phyloP scores from a whole-genome alignment of 2,797 vertebrate genomes.

The Cyclopterus lumpus region DNA sequence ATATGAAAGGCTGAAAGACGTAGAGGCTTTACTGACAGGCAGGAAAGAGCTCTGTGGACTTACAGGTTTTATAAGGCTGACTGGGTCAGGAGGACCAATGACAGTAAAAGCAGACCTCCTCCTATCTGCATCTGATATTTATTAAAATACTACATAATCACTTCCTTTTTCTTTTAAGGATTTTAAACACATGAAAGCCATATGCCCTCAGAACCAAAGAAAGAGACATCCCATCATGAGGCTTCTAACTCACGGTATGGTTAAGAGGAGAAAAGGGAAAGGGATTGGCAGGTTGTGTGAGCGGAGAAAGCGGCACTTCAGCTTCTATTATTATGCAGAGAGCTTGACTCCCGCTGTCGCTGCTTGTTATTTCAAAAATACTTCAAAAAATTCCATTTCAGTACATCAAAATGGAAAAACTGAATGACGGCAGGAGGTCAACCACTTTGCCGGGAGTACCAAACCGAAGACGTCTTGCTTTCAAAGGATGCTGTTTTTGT shows the following conservation, averaged over 20 bases:
- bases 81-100: slow-evolving; percentile 17
- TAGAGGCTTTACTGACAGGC: background rate
- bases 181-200: slow-evolving; percentile 33
- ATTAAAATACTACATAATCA: background rate
- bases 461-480: slow-evolving; percentile 39
- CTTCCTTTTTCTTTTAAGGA: slow-evolving; percentile 1
- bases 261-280: slow-evolving; percentile 12
- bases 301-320: slow-evolving; percentile 11
- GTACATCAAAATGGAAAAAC: slow-evolving; percentile 55
- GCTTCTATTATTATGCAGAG: slow-evolving; percentile 55
- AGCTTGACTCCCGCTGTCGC: slow-evolving; percentile 55
- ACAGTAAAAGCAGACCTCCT: background rate
- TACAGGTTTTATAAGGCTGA: background rate
- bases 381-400: slow-evolving; percentile 59
- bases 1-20: background rate
- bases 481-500: slow-evolving; percentile 11
- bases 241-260: slow-evolving; percentile 3
- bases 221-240: background rate
- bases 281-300: slow-evolving; percentile 44
- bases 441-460: slow-evolving; percentile 15
- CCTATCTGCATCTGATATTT: slow-evolving; percentile 29
- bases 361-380: slow-evolving; percentile 61
- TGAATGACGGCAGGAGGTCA: slow-evolving; percentile 54
- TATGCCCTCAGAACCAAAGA: slow-evolving; percentile 16
- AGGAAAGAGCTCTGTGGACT: slow-evolving; percentile 8